These are phyloP conservation scores for Petrocephalus microphthalmus DNA, from an alignment of 2,113 vertebrate species.

Conservation along the genomic window DNA sequence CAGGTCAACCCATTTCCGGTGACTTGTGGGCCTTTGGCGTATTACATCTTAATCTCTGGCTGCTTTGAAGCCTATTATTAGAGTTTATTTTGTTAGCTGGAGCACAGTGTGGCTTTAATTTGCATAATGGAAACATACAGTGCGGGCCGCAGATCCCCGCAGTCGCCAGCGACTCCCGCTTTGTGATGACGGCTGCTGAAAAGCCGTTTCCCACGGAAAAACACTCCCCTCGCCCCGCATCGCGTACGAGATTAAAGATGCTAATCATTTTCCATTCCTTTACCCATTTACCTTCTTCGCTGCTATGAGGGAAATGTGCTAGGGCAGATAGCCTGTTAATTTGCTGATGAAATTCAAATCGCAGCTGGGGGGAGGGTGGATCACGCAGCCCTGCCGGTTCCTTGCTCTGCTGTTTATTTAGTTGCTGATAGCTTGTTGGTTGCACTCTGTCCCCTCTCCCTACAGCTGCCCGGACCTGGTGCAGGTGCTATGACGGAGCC, in stretches of 20 bases:
- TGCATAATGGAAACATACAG: slow-evolving; percentile 50
- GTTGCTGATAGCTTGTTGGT: slow-evolving; percentile 48
- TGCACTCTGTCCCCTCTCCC: slow-evolving; percentile 42
- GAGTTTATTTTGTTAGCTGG: slow-evolving; percentile 29
- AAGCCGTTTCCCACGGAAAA: slow-evolving; percentile 10
- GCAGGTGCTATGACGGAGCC: slow-evolving; percentile 59
- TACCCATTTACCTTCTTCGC: neutral
- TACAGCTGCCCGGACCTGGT: slow-evolving; percentile 70
- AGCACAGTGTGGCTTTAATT: slow-evolving; percentile 37
- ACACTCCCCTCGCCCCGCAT: neutral
- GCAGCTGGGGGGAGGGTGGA: slow-evolving; percentile 47
- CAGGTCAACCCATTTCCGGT: neutral
- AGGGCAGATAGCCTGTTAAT: slow-evolving; percentile 43
- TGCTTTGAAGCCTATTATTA: neutral
- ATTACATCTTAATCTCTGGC: neutral
- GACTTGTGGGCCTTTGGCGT: neutral
- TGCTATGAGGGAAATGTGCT: neutral
- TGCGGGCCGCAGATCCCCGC: slow-evolving; percentile 50
- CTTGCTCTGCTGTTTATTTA: slow-evolving; percentile 27
- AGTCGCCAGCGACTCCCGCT: neutral
- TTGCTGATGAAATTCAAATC: slow-evolving; percentile 72
- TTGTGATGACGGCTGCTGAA: slow-evolving; percentile 24
- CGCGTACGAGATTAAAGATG: slow-evolving; percentile 5
- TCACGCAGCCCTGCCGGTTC: neutral
- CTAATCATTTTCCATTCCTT: slow-evolving; percentile 7